Base-by-base conservation (phyloP, 2,113 vertebrate species). In the Siniperca chuatsi region DNA sequence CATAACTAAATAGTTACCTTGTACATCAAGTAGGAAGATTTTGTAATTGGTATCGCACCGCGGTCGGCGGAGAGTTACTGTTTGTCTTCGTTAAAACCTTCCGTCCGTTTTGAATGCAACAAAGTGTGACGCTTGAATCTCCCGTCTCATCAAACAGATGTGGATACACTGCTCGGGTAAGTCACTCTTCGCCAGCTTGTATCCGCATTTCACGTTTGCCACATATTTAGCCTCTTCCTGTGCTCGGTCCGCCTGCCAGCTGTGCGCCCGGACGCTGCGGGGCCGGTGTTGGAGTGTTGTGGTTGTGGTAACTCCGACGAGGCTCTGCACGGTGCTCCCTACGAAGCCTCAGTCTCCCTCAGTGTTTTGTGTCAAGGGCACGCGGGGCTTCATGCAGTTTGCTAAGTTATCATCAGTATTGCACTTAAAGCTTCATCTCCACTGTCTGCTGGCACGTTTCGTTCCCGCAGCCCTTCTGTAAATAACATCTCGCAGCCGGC, bases 1-100 rank as follows among this genome's bases (percentile, higher is more conserved):
- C 92, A 93, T 78, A 95, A 95, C 94, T 95, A 95, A 95, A 94
- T 93, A 96, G 94, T 95, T 95, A 92, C 91, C 92, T 82, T 87
- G 87, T 89, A 90, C 90, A 89, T 87, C 87, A 91, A 94, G 90
- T 90, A 76, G 90, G 86, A 48, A 88, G 82, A 86, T 54, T 90
- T 87, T 77, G 75, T 60, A 83, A 92, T 85, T 86, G 82, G 82
- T 86, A 67, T 64, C 76, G 67, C 78, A 81, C 76, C 57, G 87
- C 85, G 83, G 68, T 84, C 81, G 72, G 80, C 82, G 78, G 64
- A 83, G 66, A 88, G 78, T 82, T 80, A 40, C 72, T 4, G 37
- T 11, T 21, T 20, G 44, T 4, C 65, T 66, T 61, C 71, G 48
- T 37, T 15, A 4, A 65, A 77, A 11, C 35, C 60, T 42, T n/a